Conservation (phyloP, 2,797 vertebrate genomes). For the Hyperoplus immaculatus region DNA sequence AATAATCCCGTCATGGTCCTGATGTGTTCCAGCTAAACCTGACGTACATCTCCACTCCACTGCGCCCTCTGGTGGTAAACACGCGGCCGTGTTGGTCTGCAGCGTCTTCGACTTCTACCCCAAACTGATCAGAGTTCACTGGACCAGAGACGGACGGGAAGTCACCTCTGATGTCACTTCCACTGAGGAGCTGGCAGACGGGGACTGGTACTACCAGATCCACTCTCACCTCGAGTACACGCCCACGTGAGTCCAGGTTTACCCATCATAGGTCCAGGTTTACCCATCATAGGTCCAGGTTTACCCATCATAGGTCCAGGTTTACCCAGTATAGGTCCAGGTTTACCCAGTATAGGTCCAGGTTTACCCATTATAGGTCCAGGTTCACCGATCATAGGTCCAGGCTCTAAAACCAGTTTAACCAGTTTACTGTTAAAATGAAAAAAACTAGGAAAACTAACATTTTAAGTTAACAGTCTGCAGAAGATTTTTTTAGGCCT, state of each 20-base stretch:
- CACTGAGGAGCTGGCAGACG: slow-evolving; percentile 71
- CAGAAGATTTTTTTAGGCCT: too few species aligned
- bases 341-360: background rate
- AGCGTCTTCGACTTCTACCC: slow-evolving; percentile 69
- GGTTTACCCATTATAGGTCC: background rate
- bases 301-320: background rate
- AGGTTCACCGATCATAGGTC: background rate
- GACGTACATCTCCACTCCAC: background rate
- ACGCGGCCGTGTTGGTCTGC: slow-evolving; percentile 63
- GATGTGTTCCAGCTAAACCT: slow-evolving; percentile 28
- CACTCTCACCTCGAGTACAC: slow-evolving; percentile 80
- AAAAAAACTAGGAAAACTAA: too few species aligned
- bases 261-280: background rate
- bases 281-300: background rate
- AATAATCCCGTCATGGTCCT: too few species aligned
- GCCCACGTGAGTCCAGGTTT: slow-evolving; percentile 60
- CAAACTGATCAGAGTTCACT: slow-evolving; percentile 40
- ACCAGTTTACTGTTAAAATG: too few species aligned
- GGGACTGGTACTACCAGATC: slow-evolving; percentile 86
- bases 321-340: background rate
- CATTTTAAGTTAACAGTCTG: too few species aligned
- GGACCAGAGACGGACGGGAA: slow-evolving; percentile 43
- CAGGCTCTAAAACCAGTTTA: too few species aligned
- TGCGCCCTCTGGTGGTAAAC: slow-evolving; percentile 17
- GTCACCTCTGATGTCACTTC: slow-evolving; percentile 53